Percentiles rank a stretch among this genome's conserved stretches.
These are phyloP conservation scores for Sphaerophoria rueppellii DNA, from an alignment of 2,888 invertebrate genomes.

Conservation along the genomic window DNA sequence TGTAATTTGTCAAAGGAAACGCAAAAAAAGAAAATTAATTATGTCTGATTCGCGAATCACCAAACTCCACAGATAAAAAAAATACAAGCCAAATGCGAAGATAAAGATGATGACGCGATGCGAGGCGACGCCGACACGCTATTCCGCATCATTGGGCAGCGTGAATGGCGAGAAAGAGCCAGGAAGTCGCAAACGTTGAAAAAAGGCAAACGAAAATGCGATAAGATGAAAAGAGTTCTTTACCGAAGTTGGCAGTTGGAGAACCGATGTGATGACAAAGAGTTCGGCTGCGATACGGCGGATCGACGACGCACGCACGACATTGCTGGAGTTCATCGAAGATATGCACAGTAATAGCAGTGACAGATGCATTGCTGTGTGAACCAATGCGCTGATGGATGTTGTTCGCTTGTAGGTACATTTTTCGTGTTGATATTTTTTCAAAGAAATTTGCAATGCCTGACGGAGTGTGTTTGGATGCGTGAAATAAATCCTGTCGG, in stretches of 20 bases:
- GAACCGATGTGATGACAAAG: conserved; percentile 53
- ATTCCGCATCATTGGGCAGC: conserved; percentile 43
- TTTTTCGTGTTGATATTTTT: neutral
- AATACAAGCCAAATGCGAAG: neutral
- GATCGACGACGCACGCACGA: neutral
- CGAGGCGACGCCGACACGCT: conserved; percentile 22
- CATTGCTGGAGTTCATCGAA: neutral
- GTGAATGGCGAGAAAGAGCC: conserved; percentile 27
- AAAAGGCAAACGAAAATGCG: conserved; percentile 35
- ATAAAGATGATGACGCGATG: neutral
- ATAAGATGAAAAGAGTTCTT: conserved; percentile 59
- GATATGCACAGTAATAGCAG: conserved; percentile 29
- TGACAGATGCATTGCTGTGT: conserved; percentile 43
- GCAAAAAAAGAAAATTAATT: conserved; percentile 51
- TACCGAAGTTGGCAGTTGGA: conserved; percentile 19
- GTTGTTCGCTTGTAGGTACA: neutral
- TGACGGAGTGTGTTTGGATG: conserved; percentile 28
- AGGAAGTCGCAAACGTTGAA: conserved; percentile 55
- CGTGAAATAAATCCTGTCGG: conserved; percentile 37
- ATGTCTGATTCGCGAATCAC: conserved; percentile 35
- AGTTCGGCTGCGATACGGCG: neutral
- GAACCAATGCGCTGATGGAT: conserved; percentile 49
- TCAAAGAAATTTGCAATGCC: neutral
- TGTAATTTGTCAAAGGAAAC: conserved; percentile 66
- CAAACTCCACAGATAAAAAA: conserved; percentile 16